Conservation (phyloP, 2,888 invertebrate genomes). For the Coelinius sp. region DNA sequence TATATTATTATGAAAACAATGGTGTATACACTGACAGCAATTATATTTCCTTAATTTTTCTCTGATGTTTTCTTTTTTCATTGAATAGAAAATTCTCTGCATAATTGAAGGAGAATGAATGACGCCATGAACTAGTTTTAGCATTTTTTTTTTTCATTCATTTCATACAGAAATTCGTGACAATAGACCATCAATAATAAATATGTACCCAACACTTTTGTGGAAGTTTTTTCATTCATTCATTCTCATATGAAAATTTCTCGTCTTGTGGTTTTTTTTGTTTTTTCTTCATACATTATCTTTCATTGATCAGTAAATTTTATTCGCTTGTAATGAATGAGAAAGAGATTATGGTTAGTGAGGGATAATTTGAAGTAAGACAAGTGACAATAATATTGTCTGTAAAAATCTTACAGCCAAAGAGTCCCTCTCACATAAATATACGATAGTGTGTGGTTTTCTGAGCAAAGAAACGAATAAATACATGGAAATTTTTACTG, state of each 20-base stretch:
- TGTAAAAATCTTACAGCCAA: background rate
- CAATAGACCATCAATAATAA: too few relatives aligned
- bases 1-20: slow-evolving; percentile 1
- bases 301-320: too few relatives aligned
- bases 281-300: too few relatives aligned
- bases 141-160: background rate
- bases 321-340: too few relatives aligned
- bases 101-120: background rate
- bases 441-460: slow-evolving; percentile 21
- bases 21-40: background rate
- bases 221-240: too few relatives aligned
- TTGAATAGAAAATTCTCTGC: background rate
- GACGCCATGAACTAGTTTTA: background rate
- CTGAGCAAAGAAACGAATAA: background rate
- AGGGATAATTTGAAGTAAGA: background rate
- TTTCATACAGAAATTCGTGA: too few relatives aligned
- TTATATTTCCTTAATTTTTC: slow-evolving; percentile 2
- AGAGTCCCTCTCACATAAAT: slow-evolving; percentile 2
- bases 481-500: slow-evolving; percentile 3
- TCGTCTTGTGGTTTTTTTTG: too few relatives aligned
- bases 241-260: too few relatives aligned
- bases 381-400: background rate
- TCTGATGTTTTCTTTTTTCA: background rate
- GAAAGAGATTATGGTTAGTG: too few relatives aligned
- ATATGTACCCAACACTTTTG: too few relatives aligned